A percentile compares a stretch with the other conserved stretches of the same genome.
phyloP scores from a whole-genome alignment of 2,888 invertebrate species.

The Epiperipatus broadwayi region DNA sequence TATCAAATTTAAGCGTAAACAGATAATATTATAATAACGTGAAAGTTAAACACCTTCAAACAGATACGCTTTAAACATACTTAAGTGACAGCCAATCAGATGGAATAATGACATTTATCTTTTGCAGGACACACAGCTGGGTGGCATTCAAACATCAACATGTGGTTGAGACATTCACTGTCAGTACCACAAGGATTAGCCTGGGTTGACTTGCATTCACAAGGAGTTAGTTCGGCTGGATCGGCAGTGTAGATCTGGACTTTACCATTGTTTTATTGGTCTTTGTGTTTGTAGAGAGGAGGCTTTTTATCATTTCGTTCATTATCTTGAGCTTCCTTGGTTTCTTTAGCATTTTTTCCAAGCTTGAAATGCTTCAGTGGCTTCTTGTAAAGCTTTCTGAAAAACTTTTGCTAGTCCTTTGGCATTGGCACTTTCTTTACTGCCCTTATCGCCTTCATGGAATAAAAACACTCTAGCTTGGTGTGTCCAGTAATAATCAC shows the following conservation, averaged over 20 bases:
- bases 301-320: conserved; percentile 26
- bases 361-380: conserved; percentile 45
- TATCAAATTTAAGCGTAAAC: no score
- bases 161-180: conserved; percentile 63
- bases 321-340: conserved; percentile 22
- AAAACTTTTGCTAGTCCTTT: conserved; percentile 43
- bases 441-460: conserved; percentile 50
- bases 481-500: conserved; percentile 73
- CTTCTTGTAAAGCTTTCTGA: conserved; percentile 52
- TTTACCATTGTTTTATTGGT: conserved; percentile 29
- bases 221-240: conserved; percentile 44
- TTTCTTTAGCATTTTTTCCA: conserved; percentile 32
- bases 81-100: no score
- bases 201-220: conserved; percentile 53
- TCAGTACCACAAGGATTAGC: conserved; percentile 60
- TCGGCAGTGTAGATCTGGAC: conserved; percentile 36
- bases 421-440: conserved; percentile 20
- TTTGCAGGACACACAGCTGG: conserved; percentile 59
- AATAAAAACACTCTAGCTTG: conserved; percentile 65
- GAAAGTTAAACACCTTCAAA: no score
- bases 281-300: conserved; percentile 32
- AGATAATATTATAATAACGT: no score
- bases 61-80: no score
- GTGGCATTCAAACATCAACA: conserved; percentile 69
- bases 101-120: no score